Conservation (phyloP, 1,140 invertebrate species). For the Formica selysi region DNA sequence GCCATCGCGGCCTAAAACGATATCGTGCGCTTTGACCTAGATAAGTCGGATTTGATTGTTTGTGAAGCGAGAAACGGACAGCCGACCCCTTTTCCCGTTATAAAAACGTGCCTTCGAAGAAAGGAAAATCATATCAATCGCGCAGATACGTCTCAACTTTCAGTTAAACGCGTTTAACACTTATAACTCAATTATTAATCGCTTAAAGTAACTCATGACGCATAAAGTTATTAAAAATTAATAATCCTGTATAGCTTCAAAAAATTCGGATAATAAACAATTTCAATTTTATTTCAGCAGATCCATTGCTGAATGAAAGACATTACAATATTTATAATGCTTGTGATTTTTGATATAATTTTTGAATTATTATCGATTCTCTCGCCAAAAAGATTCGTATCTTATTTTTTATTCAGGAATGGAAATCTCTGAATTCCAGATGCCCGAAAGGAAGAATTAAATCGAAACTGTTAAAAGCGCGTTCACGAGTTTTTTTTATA, state of each 20-base stretch:
- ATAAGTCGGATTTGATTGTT: constrained; percentile 68
- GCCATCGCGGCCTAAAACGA: constrained; percentile 58
- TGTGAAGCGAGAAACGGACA: constrained; percentile 32
- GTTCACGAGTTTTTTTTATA: constrained; percentile 23
- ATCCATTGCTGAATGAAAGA: too few relatives aligned
- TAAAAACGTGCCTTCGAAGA: background rate
- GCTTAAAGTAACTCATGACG: too few relatives aligned
- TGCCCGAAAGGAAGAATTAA: background rate
- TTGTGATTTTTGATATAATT: too few relatives aligned
- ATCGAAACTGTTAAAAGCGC: constrained; percentile 10
- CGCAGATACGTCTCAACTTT: background rate
- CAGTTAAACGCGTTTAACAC: background rate
- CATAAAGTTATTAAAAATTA: too few relatives aligned
- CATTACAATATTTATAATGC: too few relatives aligned
- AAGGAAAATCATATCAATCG: background rate
- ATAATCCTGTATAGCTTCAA: too few relatives aligned
- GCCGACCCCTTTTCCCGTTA: background rate
- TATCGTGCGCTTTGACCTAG: constrained; percentile 64
- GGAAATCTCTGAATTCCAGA: background rate
- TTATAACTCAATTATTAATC: background rate
- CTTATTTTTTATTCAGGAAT: background rate
- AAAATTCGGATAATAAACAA: too few relatives aligned
- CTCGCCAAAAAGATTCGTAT: background rate
- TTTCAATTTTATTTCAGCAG: too few relatives aligned
- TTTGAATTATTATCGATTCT: too few relatives aligned